phyloP scores from a whole-genome alignment of 2,797 vertebrate genomes.

The Lates japonicus region DNA sequence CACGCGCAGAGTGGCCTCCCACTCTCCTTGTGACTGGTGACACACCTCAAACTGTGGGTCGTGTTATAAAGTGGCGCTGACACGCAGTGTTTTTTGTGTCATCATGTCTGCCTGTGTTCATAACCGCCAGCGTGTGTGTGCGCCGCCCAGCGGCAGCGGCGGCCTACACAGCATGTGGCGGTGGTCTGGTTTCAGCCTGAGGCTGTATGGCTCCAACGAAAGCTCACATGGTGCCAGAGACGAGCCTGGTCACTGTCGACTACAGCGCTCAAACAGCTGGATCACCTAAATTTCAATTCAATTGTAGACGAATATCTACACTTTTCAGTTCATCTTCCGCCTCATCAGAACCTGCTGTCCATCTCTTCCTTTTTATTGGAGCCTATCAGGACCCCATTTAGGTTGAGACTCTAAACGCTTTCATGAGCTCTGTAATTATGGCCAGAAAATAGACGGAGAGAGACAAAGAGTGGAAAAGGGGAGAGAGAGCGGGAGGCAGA shows the following conservation, averaged over 20 bases:
- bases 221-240: conserved; percentile 62
- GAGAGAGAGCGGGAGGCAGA: conserved; percentile 36
- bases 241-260: conserved; percentile 42
- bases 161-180: conserved; percentile 55
- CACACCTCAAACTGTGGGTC: conserved; percentile 60
- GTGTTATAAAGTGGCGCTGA: conserved; percentile 47
- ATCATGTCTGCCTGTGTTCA: conserved; percentile 25
- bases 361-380: background rate
- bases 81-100: conserved; percentile 60
- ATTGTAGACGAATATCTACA: background rate
- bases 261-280: conserved; percentile 28
- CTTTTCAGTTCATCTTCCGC: background rate
- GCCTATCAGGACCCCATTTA: too few relatives aligned
- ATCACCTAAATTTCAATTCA: background rate
- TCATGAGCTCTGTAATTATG: conserved; percentile 78
- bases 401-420: conserved; percentile 79
- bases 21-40: conserved; percentile 56
- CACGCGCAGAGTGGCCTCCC: conserved; percentile 17
- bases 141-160: conserved; percentile 23
- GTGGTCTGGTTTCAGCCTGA: conserved; percentile 71
- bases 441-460: conserved; percentile 66
- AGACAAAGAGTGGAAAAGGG: conserved; percentile 58
- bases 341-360: background rate
- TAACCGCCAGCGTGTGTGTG: conserved; percentile 66
- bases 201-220: conserved; percentile 72